phyloP scores from a whole-genome alignment of 2,113 vertebrate genomes.

The Ameiurus melas region DNA sequence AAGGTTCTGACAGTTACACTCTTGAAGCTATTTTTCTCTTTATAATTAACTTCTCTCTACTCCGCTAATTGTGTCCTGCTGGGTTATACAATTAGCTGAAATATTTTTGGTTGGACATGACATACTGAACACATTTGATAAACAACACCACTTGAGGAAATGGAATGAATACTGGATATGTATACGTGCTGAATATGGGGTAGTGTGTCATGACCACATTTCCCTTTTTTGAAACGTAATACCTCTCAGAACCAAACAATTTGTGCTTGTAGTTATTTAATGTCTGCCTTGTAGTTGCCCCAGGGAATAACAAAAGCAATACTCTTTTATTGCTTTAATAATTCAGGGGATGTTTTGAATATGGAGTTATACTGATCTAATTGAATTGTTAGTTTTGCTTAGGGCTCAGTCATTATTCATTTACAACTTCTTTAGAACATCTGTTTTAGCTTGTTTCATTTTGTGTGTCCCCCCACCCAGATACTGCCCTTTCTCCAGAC shows the following conservation, averaged over 20 bases:
- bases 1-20: neutral
- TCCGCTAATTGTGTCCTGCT: neutral
- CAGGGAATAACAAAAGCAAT: neutral
- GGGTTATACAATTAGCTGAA: neutral
- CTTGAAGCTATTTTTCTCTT: neutral
- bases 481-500: slow-evolving; percentile 68
- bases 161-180: neutral
- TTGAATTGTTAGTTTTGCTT: neutral
- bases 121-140: neutral
- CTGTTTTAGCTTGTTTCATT: neutral
- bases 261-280: neutral
- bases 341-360: neutral
- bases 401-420: neutral
- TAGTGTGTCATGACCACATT: neutral
- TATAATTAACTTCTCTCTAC: neutral
- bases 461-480: slow-evolving; percentile 35
- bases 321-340: neutral
- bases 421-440: too few relatives aligned
- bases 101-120: neutral
- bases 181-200: neutral
- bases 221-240: neutral
- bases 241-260: neutral
- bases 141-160: neutral
- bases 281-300: neutral
- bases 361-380: neutral